phyloP scores from a whole-genome alignment of 2,113 vertebrate genomes.

The Zapornia atra region DNA sequence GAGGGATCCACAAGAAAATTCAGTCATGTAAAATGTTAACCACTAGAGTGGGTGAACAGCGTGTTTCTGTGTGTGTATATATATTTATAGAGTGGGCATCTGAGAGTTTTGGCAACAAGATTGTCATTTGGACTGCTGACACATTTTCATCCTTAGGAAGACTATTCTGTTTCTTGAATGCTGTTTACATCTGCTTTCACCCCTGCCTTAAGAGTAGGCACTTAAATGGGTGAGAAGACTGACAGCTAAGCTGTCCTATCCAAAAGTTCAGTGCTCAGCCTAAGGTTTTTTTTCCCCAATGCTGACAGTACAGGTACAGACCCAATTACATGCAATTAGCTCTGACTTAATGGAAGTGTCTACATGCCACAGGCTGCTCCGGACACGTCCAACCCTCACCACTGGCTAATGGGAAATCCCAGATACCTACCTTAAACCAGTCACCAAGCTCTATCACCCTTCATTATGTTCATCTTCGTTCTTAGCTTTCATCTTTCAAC shows the following conservation, averaged over 20 bases:
- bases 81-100: background rate
- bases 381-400: background rate
- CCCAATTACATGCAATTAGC: background rate
- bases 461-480: background rate
- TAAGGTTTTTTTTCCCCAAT: background rate
- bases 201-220: background rate
- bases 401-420: background rate
- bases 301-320: background rate
- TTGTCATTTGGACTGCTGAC: background rate
- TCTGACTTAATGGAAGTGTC: background rate
- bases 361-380: background rate
- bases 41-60: background rate
- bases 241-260: background rate
- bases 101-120: background rate
- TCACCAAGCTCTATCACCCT: background rate
- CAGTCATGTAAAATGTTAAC: background rate
- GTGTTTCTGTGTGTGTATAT: too few species aligned
- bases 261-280: background rate
- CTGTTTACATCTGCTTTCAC: background rate
- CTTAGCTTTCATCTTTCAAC: background rate
- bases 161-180: background rate
- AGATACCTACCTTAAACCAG: background rate
- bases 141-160: background rate
- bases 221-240: background rate
- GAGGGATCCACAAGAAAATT: background rate